Base-by-base conservation (phyloP, 2,888 invertebrate species). In the Brenthis daphne region DNA sequence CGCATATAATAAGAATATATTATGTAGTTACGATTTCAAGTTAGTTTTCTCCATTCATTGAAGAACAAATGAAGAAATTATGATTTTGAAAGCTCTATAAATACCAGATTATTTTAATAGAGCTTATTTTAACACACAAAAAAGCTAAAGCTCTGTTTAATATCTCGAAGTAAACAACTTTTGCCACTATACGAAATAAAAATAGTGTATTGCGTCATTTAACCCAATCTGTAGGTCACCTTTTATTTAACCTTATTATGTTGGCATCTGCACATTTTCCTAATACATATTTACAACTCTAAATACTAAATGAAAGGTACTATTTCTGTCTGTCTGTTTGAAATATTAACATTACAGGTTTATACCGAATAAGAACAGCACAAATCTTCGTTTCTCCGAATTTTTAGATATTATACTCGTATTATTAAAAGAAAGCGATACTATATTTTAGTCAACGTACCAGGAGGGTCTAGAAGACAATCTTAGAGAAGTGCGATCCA, bases 141-240 rank as follows among this genome's bases (percentile, higher is more conserved):
- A 60, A 5, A 33, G 48, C 60, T 60, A 29, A 29, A 50, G 50
- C 60, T 12, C 29, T 66, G 58, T 58, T 57, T 33, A 43, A 11
- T 53, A 56, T 57, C 24, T 65, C 20, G 57, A 65, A 65, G 57
- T 65, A 57, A 65, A 65, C 65, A 65, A 33, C 5, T 29, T 48
- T 20, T 60, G 55, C 60, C 66, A 60, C 16, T 37, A 50, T 5
- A 16, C 61, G 47, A 20, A 67, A 51, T 20, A 57, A 37, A 47
- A 64, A 16, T 20, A 13, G 29, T 8, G 55, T n/a, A 14, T 24
- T 55, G 57, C 53, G 63, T 48, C 56, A 56, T 54, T 61, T 47
- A 55, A 48, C 58, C 64, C 61, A 61, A 65, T 37, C 63, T 53
- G 20, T 29, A 20, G 61, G 67, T 68, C 65, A 61, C 70, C 67